Evolutionary conservation across 2,113 vertebrate genomes (phyloP).

Genomic region (Aegithalos caudatus): DNA sequence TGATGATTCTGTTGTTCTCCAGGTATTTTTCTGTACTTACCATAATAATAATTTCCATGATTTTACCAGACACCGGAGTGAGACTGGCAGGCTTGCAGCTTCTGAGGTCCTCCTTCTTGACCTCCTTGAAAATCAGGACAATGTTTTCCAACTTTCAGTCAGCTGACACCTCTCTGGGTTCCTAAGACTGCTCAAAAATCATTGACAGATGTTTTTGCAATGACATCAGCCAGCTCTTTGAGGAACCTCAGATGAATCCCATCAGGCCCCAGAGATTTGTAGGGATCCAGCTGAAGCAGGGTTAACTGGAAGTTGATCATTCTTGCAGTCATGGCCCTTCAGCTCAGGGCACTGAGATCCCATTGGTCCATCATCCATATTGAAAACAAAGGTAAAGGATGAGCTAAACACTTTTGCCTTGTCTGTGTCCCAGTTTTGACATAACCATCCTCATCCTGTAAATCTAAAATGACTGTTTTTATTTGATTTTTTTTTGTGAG

Average conservation of each 20-base stretch:
- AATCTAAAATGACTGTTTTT: background rate
- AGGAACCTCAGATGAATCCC: background rate
- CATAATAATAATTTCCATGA: background rate
- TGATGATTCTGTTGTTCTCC: fast-evolving
- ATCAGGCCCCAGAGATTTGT: background rate
- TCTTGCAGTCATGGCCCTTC: no score
- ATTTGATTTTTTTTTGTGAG: background rate
- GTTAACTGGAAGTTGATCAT: background rate
- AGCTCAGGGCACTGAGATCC: no score
- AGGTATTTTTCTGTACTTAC: background rate
- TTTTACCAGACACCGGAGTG: background rate
- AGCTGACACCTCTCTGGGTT: background rate
- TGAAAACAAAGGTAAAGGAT: background rate
- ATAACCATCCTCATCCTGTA: no score
- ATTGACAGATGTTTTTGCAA: background rate
- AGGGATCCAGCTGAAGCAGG: background rate
- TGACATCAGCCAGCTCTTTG: background rate
- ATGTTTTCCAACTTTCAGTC: background rate
- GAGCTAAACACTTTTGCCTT: background rate
- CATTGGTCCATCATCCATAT: background rate
- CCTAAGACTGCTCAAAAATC: background rate
- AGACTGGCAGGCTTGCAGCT: background rate
- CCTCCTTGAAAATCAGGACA: background rate
- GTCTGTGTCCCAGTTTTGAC: background rate
- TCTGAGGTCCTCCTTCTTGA: background rate